These are phyloP conservation scores for Drosophila erecta DNA, from an alignment of 1,140 invertebrate genomes.

Conservation along the genomic window DNA sequence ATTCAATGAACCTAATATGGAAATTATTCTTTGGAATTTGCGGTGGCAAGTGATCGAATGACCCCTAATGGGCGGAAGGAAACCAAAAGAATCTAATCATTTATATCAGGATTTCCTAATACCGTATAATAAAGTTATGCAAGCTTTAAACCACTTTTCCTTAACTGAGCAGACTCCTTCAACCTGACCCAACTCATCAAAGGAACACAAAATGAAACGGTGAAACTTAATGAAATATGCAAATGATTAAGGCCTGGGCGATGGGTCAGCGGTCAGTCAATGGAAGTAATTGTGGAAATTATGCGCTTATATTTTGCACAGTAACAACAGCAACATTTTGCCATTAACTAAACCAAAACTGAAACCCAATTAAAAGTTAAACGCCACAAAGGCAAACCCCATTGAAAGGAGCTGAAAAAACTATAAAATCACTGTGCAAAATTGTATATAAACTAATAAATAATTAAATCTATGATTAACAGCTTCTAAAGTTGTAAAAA, in stretches of 20 bases:
- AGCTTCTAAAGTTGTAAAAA: neutral
- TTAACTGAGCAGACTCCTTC: conserved; percentile 1
- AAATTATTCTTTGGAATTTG: conserved; percentile 55
- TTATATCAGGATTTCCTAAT: conserved; percentile 3
- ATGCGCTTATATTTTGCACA: conserved; percentile 60
- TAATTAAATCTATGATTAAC: neutral
- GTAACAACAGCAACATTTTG: conserved; percentile 29
- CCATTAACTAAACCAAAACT: conserved; percentile 50
- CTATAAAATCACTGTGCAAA: neutral
- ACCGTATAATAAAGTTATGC: neutral
- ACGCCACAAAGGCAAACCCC: conserved; percentile 50
- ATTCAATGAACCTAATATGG: conserved; percentile 63
- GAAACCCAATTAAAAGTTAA: conserved; percentile 79
- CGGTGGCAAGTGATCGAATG: neutral
- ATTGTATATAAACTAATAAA: neutral
- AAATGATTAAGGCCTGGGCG: conserved; percentile 46
- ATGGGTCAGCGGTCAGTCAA: conserved; percentile 40
- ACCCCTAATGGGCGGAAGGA: conserved; percentile 1
- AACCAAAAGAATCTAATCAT: conserved; percentile 12
- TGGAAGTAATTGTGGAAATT: conserved; percentile 71
- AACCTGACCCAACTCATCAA: conserved; percentile 19
- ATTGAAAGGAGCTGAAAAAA: conserved; percentile 9
- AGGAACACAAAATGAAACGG: conserved; percentile 9
- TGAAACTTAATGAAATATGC: conserved; percentile 63
- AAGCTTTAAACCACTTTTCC: neutral